phyloP scores from a whole-genome alignment of 2,888 invertebrate genomes.

The Papilio demoleus region DNA sequence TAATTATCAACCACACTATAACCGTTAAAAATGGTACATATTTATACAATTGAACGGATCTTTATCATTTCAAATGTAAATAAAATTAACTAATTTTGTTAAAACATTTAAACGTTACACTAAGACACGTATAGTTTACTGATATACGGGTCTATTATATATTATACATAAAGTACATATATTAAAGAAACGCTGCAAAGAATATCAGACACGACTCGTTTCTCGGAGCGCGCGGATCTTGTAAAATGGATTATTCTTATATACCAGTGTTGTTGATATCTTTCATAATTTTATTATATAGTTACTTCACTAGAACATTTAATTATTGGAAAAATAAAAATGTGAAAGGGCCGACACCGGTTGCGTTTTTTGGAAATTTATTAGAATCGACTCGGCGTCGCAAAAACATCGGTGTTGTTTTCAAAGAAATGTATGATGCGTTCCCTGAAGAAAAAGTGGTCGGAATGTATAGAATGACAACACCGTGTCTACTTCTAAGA shows the following conservation, averaged over 20 bases:
- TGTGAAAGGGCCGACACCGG: conserved; percentile 54
- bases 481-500: conserved; percentile 56
- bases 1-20: too few relatives aligned
- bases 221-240: not conserved
- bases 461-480: conserved; percentile 60
- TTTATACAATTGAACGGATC: too few relatives aligned
- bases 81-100: too few relatives aligned
- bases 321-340: conserved; percentile 60
- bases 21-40: too few relatives aligned
- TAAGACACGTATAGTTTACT: not conserved
- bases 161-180: not conserved
- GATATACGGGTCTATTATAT: not conserved
- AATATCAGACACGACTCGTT: not conserved
- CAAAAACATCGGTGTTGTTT: conserved; percentile 48
- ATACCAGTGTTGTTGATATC: conserved; percentile 6
- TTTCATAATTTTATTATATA: conserved; percentile 45
- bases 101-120: not conserved
- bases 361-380: conserved; percentile 58
- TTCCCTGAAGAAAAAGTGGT: conserved; percentile 62
- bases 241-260: conserved; percentile 11
- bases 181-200: not conserved
- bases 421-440: conserved; percentile 53
- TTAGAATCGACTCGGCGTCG: conserved; percentile 50
- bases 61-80: too few relatives aligned
- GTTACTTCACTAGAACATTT: conserved; percentile 57